These are phyloP conservation scores for Netelia melanura DNA, from an alignment of 2,888 invertebrate species.

Conservation along the genomic window DNA sequence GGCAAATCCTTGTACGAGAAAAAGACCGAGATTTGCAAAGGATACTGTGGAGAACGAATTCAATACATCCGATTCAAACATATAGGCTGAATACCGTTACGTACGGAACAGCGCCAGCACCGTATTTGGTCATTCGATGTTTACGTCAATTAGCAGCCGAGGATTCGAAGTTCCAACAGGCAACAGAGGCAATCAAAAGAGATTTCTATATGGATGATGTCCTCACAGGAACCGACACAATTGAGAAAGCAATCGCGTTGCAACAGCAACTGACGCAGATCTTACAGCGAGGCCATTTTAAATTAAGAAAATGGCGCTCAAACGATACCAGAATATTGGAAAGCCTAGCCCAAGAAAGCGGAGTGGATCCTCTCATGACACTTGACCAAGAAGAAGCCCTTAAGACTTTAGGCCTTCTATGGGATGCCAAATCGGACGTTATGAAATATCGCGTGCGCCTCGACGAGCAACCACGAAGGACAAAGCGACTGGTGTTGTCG, in stretches of 20 bases:
- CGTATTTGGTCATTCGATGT: constrained; percentile 60
- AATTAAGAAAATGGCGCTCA: constrained; percentile 53
- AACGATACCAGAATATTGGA: constrained; percentile 44
- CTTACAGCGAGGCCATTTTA: constrained; percentile 32
- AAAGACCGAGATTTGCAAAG: constrained; percentile 41
- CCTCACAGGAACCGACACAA: constrained; percentile 39
- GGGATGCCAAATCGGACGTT: constrained; percentile 20
- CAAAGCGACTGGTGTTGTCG: constrained; percentile 54
- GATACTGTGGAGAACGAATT: constrained; percentile 54
- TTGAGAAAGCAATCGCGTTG: constrained; percentile 2
- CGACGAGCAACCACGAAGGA: background rate
- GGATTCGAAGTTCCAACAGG: constrained; percentile 3
- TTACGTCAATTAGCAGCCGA: constrained; percentile 27
- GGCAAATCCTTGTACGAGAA: constrained; percentile 48
- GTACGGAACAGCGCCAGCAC: constrained; percentile 54
- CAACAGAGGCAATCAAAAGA: constrained; percentile 36
- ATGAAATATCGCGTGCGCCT: too few relatives aligned
- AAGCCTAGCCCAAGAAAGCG: constrained; percentile 19
- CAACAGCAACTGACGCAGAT: constrained; percentile 22
- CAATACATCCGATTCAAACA: constrained; percentile 13
- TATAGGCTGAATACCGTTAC: constrained; percentile 58
- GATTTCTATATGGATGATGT: constrained; percentile 65
- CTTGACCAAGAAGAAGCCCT: constrained; percentile 39
- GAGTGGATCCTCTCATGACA: constrained; percentile 45
- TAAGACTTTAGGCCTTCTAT: constrained; percentile 62